Evolutionary conservation across 2,888 invertebrate species (phyloP).

Genomic region (Drosophila falleni): DNA sequence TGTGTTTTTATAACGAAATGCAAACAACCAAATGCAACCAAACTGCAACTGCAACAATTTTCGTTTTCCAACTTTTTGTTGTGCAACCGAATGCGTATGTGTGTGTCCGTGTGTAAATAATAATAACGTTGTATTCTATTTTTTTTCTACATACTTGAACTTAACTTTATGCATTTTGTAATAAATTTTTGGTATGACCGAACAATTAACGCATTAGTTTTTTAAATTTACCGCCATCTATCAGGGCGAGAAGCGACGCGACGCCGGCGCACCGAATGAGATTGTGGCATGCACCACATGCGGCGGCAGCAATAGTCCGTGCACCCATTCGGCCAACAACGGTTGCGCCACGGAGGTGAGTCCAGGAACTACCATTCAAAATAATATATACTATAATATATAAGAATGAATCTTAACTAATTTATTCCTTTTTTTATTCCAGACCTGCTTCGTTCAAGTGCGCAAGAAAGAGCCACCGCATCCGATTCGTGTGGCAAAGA

Average conservation of each 20-base stretch:
- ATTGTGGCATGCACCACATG: conserved; percentile 94
- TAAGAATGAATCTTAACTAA: not conserved
- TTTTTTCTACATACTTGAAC: conserved; percentile 3
- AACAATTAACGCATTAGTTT: conserved; percentile 67
- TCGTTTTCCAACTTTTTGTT: conserved; percentile 55
- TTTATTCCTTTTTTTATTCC: conserved; percentile 83
- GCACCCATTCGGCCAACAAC: conserved; percentile 94
- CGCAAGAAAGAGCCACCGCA: conserved; percentile 96
- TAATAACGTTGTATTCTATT: conserved; percentile 26
- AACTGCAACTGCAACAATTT: conserved; percentile 57
- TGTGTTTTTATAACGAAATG: conserved; percentile 64
- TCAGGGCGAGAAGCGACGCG: conserved; percentile 94
- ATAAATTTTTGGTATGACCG: conserved; percentile 1
- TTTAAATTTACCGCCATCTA: conserved; percentile 81
- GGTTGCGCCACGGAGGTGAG: conserved; percentile 93
- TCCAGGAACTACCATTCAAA: not conserved
- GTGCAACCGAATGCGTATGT: conserved; percentile 51
- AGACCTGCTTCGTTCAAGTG: conserved; percentile 94
- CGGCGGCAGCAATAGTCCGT: conserved; percentile 87
- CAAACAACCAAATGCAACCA: conserved; percentile 56
- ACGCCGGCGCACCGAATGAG: conserved; percentile 92
- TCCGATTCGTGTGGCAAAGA: conserved; percentile 96
- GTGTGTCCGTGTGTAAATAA: conserved; percentile 56
- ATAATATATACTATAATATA: too few species aligned
- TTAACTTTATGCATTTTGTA: conserved; percentile 4